These are phyloP conservation scores for Acrocyrtus sp. DNA, from an alignment of 2,888 invertebrate genomes.

Conservation along the genomic window DNA sequence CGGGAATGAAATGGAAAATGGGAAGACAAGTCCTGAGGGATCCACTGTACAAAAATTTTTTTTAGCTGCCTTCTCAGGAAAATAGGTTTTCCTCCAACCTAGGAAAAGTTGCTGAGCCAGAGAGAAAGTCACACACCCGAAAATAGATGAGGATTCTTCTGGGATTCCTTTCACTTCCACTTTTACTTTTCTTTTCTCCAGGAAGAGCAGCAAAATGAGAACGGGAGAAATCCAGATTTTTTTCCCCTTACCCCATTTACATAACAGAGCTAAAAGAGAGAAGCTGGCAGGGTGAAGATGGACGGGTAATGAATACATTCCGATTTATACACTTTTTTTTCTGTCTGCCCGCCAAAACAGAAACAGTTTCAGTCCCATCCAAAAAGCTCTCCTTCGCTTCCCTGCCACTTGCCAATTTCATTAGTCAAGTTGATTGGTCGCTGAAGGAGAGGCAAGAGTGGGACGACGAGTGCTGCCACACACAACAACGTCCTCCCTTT, in stretches of 20 bases:
- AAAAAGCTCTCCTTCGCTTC: no score
- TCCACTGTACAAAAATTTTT: constrained; percentile 9
- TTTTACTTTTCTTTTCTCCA: no score
- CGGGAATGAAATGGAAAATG: neutral
- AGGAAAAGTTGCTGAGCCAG: constrained; percentile 1
- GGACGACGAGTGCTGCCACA: no score
- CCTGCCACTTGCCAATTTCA: neutral
- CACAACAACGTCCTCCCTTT: no score
- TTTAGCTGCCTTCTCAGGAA: neutral
- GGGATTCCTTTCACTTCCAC: constrained; percentile 48
- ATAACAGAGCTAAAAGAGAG: neutral
- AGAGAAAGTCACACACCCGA: constrained; percentile 13
- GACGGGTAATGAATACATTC: neutral
- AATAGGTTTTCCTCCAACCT: neutral
- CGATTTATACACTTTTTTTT: neutral
- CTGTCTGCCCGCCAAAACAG: no score
- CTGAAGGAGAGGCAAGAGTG: no score
- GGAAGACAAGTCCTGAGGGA: constrained; percentile 41
- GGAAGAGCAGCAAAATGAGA: constrained; percentile 24
- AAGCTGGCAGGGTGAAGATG: neutral
- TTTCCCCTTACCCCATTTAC: neutral
- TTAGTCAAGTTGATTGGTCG: neutral
- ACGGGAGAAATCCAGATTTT: neutral
- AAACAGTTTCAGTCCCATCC: no score
- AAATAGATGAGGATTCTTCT: constrained; percentile 40